Percentiles rank a stretch among this genome's conserved stretches.
Evolutionary conservation across 2,113 vertebrate species (phyloP).

Genomic region (Cyprinus carpio): DNA sequence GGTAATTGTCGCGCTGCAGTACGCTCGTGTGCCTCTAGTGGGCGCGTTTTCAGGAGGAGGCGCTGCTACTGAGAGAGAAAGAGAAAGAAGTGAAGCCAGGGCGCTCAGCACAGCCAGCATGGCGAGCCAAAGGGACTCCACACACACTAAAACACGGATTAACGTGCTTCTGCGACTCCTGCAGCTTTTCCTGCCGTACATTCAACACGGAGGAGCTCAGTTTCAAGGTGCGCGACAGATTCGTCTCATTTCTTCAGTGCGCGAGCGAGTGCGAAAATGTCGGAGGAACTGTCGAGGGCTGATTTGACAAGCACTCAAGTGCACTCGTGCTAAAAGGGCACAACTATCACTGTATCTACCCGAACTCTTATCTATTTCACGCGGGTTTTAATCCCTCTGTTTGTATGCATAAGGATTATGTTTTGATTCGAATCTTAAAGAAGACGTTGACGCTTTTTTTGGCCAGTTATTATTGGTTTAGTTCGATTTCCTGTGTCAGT

Average conservation of each 20-base stretch:
- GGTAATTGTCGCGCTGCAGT: no score
- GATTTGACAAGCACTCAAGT: slow-evolving; percentile 49
- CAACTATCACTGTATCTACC: background rate
- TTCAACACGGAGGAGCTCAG: slow-evolving; percentile 85
- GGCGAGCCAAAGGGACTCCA: slow-evolving; percentile 87
- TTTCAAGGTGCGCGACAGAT: slow-evolving; percentile 79
- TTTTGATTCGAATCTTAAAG: background rate
- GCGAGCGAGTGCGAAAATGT: slow-evolving; percentile 56
- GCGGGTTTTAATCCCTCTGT: background rate
- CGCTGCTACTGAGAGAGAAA: no score
- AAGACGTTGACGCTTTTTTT: background rate
- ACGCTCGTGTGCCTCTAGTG: slow-evolving; percentile 47
- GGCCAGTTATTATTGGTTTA: slow-evolving; percentile 16
- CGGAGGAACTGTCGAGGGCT: slow-evolving; percentile 54
- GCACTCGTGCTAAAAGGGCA: slow-evolving; percentile 15
- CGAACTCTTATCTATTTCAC: background rate
- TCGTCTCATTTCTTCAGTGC: slow-evolving; percentile 25
- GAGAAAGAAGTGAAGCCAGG: slow-evolving; percentile 34
- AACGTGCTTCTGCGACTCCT: slow-evolving; percentile 85
- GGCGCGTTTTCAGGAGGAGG: no score
- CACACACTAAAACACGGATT: slow-evolving; percentile 86
- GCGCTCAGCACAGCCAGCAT: slow-evolving; percentile 75
- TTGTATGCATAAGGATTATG: background rate
- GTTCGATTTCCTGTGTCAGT: slow-evolving; percentile 53
- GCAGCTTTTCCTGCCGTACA: slow-evolving; percentile 82